These are phyloP conservation scores for Ceratotherium simum DNA, from an alignment of 2,113 vertebrate species.

Conservation along the genomic window DNA sequence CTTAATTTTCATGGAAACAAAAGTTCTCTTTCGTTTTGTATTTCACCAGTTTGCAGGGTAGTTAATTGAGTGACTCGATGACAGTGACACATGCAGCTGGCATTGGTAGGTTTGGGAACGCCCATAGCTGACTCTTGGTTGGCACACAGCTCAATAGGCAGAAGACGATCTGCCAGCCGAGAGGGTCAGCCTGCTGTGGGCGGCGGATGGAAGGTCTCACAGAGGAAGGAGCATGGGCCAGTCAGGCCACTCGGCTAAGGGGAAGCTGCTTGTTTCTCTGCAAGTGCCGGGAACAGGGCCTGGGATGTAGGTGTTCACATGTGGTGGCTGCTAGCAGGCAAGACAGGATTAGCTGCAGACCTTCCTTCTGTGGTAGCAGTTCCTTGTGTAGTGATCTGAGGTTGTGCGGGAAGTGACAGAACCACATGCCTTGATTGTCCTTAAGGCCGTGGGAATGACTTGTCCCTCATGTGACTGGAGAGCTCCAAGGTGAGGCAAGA, in stretches of 20 bases:
- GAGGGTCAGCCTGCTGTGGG: not conserved
- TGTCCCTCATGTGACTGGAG: not conserved
- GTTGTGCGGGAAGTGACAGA: not conserved
- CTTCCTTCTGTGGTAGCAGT: not conserved
- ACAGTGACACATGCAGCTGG: not conserved
- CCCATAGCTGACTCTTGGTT: not conserved
- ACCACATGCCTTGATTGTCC: not conserved
- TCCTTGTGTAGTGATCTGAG: not conserved
- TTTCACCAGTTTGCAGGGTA: constrained; percentile 37
- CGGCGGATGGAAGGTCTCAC: not conserved
- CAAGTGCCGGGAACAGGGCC: not conserved
- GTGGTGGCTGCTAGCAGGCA: not conserved
- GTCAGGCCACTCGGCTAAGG: fast-evolving
- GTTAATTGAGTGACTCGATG: constrained; percentile 60
- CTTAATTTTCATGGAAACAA: constrained; percentile 65
- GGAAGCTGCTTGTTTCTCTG: not conserved
- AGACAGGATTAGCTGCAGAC: not conserved
- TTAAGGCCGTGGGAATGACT: not conserved
- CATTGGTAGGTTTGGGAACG: not conserved
- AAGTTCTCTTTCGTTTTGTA: constrained; percentile 42
- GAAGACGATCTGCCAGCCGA: not conserved
- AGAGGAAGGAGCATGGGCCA: not conserved
- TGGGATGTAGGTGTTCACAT: fast-evolving
- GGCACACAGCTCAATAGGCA: constrained; percentile 6
- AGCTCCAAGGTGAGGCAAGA: not conserved